These are phyloP conservation scores for Dysdera silvatica DNA, from an alignment of 1,140 invertebrate genomes.

Conservation along the genomic window DNA sequence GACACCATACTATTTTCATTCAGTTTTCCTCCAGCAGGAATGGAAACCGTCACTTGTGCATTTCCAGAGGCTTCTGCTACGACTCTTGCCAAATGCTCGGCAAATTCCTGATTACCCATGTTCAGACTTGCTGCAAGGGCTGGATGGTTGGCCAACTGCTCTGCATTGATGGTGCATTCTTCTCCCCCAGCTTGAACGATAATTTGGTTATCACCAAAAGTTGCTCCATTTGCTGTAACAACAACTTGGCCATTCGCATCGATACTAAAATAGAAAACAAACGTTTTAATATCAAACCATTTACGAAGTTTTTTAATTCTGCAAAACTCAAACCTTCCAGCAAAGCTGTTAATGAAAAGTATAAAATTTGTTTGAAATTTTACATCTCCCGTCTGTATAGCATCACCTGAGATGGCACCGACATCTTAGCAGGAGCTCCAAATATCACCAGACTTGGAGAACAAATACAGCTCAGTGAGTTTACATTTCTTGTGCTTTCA, in stretches of 20 bases:
- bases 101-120: conserved; percentile 17
- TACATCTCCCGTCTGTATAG: no score
- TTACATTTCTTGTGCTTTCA: no score
- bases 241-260: conserved; percentile 18
- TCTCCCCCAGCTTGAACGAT: conserved; percentile 19
- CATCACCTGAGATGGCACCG: no score
- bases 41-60: conserved; percentile 23
- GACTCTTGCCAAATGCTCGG: conserved; percentile 24
- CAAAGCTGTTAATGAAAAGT: no score
- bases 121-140: conserved; percentile 10
- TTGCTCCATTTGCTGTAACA: conserved; percentile 6
- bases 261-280: conserved; percentile 8
- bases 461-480: no score
- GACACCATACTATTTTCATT: conserved; percentile 16
- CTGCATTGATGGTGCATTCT: conserved; percentile 13
- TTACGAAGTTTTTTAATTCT: not conserved
- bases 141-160: conserved; percentile 17
- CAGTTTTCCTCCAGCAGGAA: conserved; percentile 18
- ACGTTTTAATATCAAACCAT: not conserved
- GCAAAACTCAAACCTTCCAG: no score
- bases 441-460: no score
- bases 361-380: no score
- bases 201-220: conserved; percentile 25
- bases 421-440: no score
- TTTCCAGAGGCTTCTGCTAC: conserved; percentile 23